Base-by-base conservation (phyloP, 2,888 invertebrate genomes). In the Eupithecia dodoneata region DNA sequence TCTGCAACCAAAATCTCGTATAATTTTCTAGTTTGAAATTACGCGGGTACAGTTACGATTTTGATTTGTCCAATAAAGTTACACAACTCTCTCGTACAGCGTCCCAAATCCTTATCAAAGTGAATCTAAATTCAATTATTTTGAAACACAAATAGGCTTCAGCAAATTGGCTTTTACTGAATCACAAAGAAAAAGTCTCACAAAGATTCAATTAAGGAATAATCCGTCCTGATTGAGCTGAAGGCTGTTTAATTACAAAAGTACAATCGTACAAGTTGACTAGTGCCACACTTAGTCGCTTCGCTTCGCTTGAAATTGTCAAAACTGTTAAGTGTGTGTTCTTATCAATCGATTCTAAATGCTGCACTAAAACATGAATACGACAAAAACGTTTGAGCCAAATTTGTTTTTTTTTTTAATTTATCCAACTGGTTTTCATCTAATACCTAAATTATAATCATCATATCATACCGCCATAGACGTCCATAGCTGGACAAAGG, bases 161-260 rank as follows among this genome's bases (percentile, higher is more conserved):
- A 73, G 73, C 72, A 71, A 75, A 79, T 76, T 73, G 75, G 76
- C 66, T 76, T 77, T 79, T 73, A 73, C 66, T 76, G 66, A 79
- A 76, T 74, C 52, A 42, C 67, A 74, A 71, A 55, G 69, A 75
- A 77, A 65, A 79, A 75, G 59, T 74, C 67, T 78, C 63, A 59
- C 72, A 67, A 74, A 75, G 76, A 78, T 74, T 74, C 66, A 70
- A 77, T 72, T 77, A 69, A 15, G 65, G 45, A 45, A 59, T 74
- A 65, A 72, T 67, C 49, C 55, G 45, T 73, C 75, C 30, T 18
- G 71, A 74, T 72, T 30, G 52, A 67, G 15, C 47, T 59, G 67
- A 67, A 71, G 63, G 73, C 63, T 66, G 15, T 84, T 86, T 83
- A 83, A 85, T 85, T 84, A 86, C 83, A 83, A 84, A 82, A 79